phyloP scores from a whole-genome alignment of 1,140 invertebrate species.

The Pinna nobilis region DNA sequence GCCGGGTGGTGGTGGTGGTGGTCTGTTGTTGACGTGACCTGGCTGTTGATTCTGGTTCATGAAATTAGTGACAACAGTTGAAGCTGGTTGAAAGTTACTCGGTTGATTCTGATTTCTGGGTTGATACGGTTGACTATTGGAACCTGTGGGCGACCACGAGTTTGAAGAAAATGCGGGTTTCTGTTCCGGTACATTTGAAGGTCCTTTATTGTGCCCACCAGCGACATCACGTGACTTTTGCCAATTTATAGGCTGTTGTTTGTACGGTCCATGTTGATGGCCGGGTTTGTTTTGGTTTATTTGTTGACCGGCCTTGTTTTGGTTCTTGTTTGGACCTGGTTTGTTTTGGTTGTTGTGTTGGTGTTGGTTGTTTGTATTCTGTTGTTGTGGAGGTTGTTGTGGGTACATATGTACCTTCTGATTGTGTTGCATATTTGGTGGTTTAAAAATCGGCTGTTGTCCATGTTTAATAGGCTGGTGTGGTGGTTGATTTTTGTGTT shows the following conservation, averaged over 20 bases:
- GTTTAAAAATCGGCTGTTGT: no score
- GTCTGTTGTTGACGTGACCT: no score
- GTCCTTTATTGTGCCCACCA: neutral
- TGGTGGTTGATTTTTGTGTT: neutral
- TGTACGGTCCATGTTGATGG: neutral
- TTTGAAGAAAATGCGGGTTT: neutral
- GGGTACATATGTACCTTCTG: neutral
- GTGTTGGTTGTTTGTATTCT: neutral
- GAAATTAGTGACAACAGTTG: no score
- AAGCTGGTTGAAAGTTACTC: no score
- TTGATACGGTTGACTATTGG: no score
- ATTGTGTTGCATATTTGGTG: no score
- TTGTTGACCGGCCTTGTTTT: neutral
- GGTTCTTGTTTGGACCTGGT: neutral
- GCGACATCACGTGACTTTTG: neutral
- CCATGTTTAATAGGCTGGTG: neutral
- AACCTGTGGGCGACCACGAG: no score
- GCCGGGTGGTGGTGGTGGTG: no score
- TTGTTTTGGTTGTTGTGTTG: slow-evolving; percentile 4
- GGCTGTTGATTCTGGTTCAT: no score
- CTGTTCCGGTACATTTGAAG: neutral
- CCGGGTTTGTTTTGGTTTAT: neutral
- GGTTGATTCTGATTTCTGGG: no score
- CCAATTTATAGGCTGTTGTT: neutral
- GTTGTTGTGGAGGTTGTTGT: neutral